Conservation (phyloP, 2,113 vertebrate species). For the Scartelaos histophorus region DNA sequence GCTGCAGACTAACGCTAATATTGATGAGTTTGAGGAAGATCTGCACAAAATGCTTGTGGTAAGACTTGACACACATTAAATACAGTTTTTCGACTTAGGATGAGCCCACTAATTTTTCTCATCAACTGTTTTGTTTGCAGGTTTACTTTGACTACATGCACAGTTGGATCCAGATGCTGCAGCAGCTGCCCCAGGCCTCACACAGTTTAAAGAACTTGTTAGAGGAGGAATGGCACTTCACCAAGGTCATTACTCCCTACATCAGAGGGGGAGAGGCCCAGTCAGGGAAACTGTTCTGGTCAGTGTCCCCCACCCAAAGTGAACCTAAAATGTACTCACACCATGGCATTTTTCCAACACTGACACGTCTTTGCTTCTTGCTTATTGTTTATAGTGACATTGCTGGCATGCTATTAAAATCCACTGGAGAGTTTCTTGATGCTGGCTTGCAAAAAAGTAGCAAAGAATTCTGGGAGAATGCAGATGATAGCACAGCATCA, state of each 20-base stretch:
- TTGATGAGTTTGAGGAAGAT: conserved; percentile 97
- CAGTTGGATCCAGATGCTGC: conserved; percentile 98
- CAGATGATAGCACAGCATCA: conserved; percentile 89
- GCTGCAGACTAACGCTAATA: conserved; percentile 86
- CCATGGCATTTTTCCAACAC: background rate
- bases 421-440: conserved; percentile 94
- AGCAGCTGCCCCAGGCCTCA: conserved; percentile 97
- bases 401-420: conserved; percentile 94
- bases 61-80: conserved; percentile 35
- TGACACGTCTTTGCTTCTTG: conserved; percentile 1
- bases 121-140: conserved; percentile 65
- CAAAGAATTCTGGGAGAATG: conserved; percentile 89
- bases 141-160: conserved; percentile 99
- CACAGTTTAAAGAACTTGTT: conserved; percentile 98
- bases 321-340: background rate
- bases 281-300: conserved; percentile 98
- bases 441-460: conserved; percentile 89
- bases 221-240: conserved; percentile 99
- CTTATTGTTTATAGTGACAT: conserved; percentile 83
- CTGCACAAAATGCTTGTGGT: conserved; percentile 98
- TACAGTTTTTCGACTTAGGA: background rate
- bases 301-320: conserved; percentile 14
- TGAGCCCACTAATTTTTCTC: background rate
- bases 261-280: conserved; percentile 97
- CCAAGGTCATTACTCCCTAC: conserved; percentile 97